Base-by-base conservation (phyloP, 2,888 invertebrate genomes). In the Bombylius major region DNA sequence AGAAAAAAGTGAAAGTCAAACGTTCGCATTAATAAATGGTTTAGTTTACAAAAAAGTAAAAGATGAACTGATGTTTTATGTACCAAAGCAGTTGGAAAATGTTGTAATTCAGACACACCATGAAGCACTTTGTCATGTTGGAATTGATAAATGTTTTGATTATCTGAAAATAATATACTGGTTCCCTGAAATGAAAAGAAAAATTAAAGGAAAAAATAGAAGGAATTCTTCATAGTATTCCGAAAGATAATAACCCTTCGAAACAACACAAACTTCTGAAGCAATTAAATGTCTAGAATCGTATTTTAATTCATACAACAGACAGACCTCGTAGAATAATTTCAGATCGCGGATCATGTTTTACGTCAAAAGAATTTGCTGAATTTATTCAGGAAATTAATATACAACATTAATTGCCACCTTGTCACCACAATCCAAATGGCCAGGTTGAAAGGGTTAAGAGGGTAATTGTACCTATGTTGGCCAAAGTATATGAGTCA, bases 211-310 rank as follows among this genome's bases (percentile, higher is more conserved):
- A 60, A 0, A 59, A 61, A 5, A 51, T 52, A 13, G 65, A 67
- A 53, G 71, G 72, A 31, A 60, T 62, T 12, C 56, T 74, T 5
- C 65, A 72, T 55, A 69, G 69, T 0, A 73, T 75, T 36, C 65
- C 66, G 23, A 73, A 74, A 53, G 60, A 66, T 6, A 56, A 64
- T 1, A 60, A 65, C 73, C 72, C 0, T 70, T 76, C 51, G 66
- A 73, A 53, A 1, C 31, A 11, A n/a, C n/a, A 11, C 12, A 12
- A 31, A 11, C 48, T 31, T 4, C 14, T 14, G 48, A 48, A 48
- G 31, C 46, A 46, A 46, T 46, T 6, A 23, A n/a, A 7, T 46
- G 46, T 46, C 11, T 46, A 4, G 46, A 23, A 11, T 7, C 14
- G n/a, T 46, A 46, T 46, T 46, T 46, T 46, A 46, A 4, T 14